A percentile compares a stretch with the other conserved stretches of the same genome.
phyloP scores from a whole-genome alignment of 2,797 vertebrate genomes.

The Natrix natrix region DNA sequence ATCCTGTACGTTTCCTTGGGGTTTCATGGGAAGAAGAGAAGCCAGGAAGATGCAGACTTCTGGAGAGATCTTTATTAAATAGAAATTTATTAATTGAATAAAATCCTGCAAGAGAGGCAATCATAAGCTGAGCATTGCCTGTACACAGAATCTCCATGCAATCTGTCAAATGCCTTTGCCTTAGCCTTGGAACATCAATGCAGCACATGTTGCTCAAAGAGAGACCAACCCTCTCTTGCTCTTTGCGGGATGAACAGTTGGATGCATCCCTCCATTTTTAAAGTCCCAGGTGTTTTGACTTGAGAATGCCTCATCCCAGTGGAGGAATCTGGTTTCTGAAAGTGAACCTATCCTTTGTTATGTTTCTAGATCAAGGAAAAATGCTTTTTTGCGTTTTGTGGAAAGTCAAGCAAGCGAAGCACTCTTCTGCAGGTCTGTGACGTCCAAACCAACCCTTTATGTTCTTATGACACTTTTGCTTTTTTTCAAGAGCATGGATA shows the following conservation, averaged over 20 bases:
- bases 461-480: fast-evolving
- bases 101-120: neutral
- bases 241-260: neutral
- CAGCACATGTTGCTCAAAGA: neutral
- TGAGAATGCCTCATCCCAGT: neutral
- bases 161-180: neutral
- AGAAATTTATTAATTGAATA: too few relatives aligned
- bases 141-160: too few relatives aligned
- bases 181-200: neutral
- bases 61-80: neutral
- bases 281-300: neutral
- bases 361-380: conserved; percentile 58
- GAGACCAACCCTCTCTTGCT: too few relatives aligned
- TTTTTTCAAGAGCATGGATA: neutral
- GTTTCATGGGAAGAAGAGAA: neutral
- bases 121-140: too few relatives aligned
- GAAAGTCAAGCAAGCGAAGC: neutral
- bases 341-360: neutral
- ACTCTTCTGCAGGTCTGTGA: conserved; percentile 58
- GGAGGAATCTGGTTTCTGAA: neutral
- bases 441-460: neutral
- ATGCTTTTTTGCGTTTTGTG: conserved; percentile 54
- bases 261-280: neutral
- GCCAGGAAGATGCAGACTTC: neutral
- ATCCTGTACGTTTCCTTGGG: neutral